These are phyloP conservation scores for Drosophila kuntzei DNA, from an alignment of 2,888 invertebrate genomes.

Conservation along the genomic window DNA sequence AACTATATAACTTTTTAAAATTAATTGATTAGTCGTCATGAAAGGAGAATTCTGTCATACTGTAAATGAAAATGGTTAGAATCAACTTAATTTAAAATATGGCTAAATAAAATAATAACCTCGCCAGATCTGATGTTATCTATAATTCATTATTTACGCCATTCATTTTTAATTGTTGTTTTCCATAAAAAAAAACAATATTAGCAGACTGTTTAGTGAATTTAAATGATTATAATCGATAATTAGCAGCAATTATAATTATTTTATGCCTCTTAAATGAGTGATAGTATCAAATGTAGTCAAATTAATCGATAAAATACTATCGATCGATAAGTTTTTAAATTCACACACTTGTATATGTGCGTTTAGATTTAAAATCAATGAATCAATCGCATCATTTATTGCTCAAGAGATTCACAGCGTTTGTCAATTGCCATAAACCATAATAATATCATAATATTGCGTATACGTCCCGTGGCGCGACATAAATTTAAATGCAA, in stretches of 20 bases:
- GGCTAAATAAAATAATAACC: too few species aligned
- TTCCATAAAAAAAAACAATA: too few species aligned
- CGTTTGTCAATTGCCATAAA: constrained; percentile 31
- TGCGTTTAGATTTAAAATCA: not conserved
- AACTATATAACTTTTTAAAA: not conserved
- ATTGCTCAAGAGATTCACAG: constrained; percentile 5
- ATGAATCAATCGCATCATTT: constrained; percentile 1
- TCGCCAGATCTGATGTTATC: too few species aligned
- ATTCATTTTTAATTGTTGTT: too few species aligned
- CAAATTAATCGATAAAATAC: not conserved
- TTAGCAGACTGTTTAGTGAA: too few species aligned
- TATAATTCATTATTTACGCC: too few species aligned
- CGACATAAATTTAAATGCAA: constrained; percentile 31
- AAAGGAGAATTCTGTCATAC: too few species aligned
- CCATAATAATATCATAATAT: constrained; percentile 16
- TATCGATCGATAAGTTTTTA: not conserved
- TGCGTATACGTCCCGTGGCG: constrained; percentile 27
- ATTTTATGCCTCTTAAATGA: not conserved
- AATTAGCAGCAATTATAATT: not conserved
- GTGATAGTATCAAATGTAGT: not conserved
- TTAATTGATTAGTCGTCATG: too few species aligned
- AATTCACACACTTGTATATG: not conserved
- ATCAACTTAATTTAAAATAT: too few species aligned
- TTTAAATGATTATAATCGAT: not conserved
- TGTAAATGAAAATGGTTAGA: too few species aligned